These are phyloP conservation scores for Rhinella marina DNA, from an alignment of 2,797 vertebrate genomes.

Conservation along the genomic window DNA sequence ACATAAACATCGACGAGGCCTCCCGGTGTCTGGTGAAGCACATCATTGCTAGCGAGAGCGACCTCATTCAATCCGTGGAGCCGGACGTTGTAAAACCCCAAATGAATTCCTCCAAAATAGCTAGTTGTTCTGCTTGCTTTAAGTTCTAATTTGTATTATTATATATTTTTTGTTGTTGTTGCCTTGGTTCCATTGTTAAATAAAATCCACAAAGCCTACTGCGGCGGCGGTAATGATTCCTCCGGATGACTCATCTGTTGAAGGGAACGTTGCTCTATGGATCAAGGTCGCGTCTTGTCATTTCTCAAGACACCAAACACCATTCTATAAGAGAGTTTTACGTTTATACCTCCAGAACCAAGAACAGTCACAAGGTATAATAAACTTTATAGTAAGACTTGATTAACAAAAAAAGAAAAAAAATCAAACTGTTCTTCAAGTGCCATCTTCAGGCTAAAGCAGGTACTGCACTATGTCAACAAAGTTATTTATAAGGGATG, in stretches of 20 bases:
- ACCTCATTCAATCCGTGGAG: conserved; percentile 82
- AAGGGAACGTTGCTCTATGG: background rate
- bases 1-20: conserved; percentile 92
- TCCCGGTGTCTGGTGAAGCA: conserved; percentile 95
- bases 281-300: conserved; percentile 19
- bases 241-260: conserved; percentile 24
- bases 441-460: background rate
- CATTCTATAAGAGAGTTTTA: background rate
- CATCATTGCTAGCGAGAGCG: conserved; percentile 92
- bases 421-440: background rate
- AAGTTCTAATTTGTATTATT: conserved; percentile 73
- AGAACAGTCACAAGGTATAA: background rate
- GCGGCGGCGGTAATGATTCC: conserved; percentile 15
- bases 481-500: no score
- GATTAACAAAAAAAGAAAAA: background rate
- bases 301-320: conserved; percentile 1
- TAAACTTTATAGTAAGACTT: background rate
- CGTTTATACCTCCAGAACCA: background rate
- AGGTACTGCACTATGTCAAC: background rate
- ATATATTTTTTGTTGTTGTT: conserved; percentile 16
- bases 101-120: conserved; percentile 75
- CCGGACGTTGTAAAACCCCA: conserved; percentile 89
- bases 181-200: conserved; percentile 58
- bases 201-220: conserved; percentile 56
- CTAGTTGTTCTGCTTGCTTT: conserved; percentile 88